phyloP scores from a whole-genome alignment of 2,113 vertebrate genomes.

The Verasper variegatus region DNA sequence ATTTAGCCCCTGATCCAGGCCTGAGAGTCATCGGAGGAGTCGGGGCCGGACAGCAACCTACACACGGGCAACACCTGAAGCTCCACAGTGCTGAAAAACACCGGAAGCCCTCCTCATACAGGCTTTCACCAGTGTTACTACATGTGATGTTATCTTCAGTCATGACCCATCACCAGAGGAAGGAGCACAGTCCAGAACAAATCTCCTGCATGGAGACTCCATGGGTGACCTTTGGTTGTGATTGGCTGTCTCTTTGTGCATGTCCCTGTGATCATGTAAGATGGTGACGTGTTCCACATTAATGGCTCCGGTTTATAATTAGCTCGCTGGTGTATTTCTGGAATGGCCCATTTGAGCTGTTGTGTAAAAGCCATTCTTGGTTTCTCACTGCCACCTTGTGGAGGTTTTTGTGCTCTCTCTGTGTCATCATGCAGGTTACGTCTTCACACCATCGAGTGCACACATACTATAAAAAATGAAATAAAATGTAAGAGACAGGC shows the following conservation, averaged over 20 bases:
- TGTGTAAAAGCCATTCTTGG: constrained; percentile 62
- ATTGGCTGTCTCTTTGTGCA: constrained; percentile 19
- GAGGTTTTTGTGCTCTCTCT: background rate
- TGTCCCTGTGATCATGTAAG: constrained; percentile 22
- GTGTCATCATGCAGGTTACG: constrained; percentile 33
- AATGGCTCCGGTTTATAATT: constrained; percentile 65
- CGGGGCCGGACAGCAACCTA: too few species aligned
- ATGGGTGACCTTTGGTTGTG: constrained; percentile 14
- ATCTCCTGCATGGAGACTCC: background rate
- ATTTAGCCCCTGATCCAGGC: background rate
- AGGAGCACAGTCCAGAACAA: background rate
- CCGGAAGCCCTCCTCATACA: too few species aligned
- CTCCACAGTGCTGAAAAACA: too few species aligned
- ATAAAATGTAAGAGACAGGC: constrained; percentile 9
- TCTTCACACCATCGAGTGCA: constrained; percentile 24
- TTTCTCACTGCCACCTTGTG: constrained; percentile 82
- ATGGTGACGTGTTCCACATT: constrained; percentile 56
- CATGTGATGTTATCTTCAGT: constrained; percentile 23
- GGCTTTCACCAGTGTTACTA: background rate
- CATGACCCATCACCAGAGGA: constrained; percentile 9
- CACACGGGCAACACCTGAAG: too few species aligned
- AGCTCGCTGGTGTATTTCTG: constrained; percentile 62
- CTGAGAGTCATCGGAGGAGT: background rate
- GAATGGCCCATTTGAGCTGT: constrained; percentile 60
- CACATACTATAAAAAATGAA: background rate